phyloP scores from a whole-genome alignment of 2,113 vertebrate species.

The Sisor rabdophorus region DNA sequence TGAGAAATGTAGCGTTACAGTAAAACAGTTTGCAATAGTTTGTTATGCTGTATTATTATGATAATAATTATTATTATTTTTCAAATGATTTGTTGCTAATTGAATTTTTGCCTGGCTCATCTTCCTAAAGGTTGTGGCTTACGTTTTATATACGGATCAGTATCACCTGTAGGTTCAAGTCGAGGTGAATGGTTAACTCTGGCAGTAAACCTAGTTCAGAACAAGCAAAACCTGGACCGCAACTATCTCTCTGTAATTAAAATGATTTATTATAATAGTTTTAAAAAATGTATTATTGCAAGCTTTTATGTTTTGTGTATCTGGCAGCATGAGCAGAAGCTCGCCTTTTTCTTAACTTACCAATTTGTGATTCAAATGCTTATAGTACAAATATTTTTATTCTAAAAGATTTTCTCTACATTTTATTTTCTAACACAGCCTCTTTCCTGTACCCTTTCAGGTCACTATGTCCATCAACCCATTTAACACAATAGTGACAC shows the following conservation, averaged over 20 bases:
- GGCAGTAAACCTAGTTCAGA: accelerated
- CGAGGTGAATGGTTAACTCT: constrained; percentile 63
- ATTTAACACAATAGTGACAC: constrained; percentile 56
- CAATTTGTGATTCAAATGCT: neutral
- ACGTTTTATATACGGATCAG: neutral
- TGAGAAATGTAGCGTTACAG: too few species aligned
- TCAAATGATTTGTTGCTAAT: neutral
- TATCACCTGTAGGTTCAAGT: constrained; percentile 18
- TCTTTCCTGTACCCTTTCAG: constrained; percentile 41
- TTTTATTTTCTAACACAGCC: neutral
- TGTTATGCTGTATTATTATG: neutral
- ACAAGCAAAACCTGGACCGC: constrained; percentile 6
- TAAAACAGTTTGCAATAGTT: neutral
- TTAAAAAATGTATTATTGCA: neutral
- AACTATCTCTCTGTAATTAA: constrained; percentile 59
- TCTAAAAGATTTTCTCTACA: neutral
- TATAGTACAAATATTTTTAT: too few species aligned
- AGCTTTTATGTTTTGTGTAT: neutral
- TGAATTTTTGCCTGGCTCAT: neutral
- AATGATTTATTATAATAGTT: neutral
- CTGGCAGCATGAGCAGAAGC: neutral
- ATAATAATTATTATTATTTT: neutral
- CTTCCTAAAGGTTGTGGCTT: constrained; percentile 58
- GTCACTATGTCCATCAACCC: constrained; percentile 55
- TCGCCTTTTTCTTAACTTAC: neutral